A percentile compares a stretch with the other conserved stretches of the same genome.
Conservation (phyloP, 2,113 vertebrate species). For the Poecilia latipinna region DNA sequence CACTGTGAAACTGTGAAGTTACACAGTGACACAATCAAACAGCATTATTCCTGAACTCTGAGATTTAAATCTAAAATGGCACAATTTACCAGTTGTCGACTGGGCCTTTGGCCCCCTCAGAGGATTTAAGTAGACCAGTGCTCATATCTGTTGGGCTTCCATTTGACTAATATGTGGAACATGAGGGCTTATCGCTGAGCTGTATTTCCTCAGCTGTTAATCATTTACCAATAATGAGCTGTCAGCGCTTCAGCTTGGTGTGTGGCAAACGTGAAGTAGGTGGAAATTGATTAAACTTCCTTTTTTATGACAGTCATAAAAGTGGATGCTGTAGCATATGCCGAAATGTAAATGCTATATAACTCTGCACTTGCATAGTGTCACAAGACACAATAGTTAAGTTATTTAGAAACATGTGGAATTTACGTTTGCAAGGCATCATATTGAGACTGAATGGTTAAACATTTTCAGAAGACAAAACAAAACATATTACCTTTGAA, state of each 20-base stretch:
- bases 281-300: background rate
- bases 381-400: background rate
- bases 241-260: slow-evolving; percentile 45
- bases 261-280: slow-evolving; percentile 10
- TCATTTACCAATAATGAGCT: slow-evolving; percentile 51
- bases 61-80: slow-evolving; percentile 4
- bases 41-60: background rate
- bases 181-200: slow-evolving; percentile 39
- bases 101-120: slow-evolving; percentile 29
- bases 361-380: background rate
- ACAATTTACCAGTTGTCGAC: slow-evolving; percentile 16
- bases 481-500: background rate
- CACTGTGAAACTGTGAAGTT: background rate
- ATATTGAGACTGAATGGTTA: background rate
- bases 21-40: background rate
- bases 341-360: background rate
- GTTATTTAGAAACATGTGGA: too few species aligned
- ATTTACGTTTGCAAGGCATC: background rate
- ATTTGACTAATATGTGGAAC: slow-evolving; percentile 58
- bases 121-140: slow-evolving; percentile 34
- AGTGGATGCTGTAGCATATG: background rate
- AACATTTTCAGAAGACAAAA: background rate
- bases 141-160: slow-evolving; percentile 54
- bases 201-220: slow-evolving; percentile 47
- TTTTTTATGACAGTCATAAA: slow-evolving; percentile 22